A percentile compares a stretch with the other conserved stretches of the same genome.
These are phyloP conservation scores for Hycleus phaleratus DNA, from an alignment of 1,140 invertebrate species.

Conservation along the genomic window DNA sequence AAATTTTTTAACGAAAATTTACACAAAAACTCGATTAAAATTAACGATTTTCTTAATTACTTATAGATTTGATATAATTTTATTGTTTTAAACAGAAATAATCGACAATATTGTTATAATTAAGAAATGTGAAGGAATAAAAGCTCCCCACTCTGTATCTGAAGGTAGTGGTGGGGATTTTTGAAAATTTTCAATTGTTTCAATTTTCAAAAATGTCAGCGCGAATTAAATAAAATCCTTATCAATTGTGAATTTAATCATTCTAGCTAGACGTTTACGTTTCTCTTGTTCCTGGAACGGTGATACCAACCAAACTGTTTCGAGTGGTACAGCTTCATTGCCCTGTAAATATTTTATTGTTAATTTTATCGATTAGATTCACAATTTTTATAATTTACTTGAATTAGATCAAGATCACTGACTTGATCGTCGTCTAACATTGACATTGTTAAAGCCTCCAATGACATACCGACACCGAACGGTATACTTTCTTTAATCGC, in stretches of 20 bases:
- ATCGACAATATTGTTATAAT: too few species aligned
- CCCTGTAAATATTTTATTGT: constrained; percentile 17
- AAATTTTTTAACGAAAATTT: too few species aligned
- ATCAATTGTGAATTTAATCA: constrained; percentile 29
- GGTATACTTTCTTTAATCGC: constrained; percentile 19
- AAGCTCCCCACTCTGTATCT: too few species aligned
- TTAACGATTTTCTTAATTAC: too few species aligned
- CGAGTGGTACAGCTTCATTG: constrained; percentile 26
- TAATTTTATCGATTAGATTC: constrained; percentile 4
- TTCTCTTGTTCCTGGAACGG: constrained; percentile 23
- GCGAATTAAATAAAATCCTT: constrained; percentile 19
- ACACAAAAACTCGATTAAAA: too few species aligned
- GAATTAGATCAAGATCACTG: constrained; percentile 25
- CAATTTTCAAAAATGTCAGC: too few species aligned
- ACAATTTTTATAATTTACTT: constrained; percentile 15
- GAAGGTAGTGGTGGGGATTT: too few species aligned
- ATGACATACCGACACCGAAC: constrained; percentile 28
- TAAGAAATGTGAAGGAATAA: too few species aligned
- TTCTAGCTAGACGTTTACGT: constrained; percentile 21
- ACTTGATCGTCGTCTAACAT: constrained; percentile 31
- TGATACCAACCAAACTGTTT: constrained; percentile 28
- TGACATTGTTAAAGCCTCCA: constrained; percentile 29
- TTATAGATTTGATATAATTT: too few species aligned
- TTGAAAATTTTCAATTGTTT: too few species aligned
- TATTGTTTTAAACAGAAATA: too few species aligned